Base-by-base conservation (phyloP, 2,888 invertebrate species). In the Caenorhabditis sp. region DNA sequence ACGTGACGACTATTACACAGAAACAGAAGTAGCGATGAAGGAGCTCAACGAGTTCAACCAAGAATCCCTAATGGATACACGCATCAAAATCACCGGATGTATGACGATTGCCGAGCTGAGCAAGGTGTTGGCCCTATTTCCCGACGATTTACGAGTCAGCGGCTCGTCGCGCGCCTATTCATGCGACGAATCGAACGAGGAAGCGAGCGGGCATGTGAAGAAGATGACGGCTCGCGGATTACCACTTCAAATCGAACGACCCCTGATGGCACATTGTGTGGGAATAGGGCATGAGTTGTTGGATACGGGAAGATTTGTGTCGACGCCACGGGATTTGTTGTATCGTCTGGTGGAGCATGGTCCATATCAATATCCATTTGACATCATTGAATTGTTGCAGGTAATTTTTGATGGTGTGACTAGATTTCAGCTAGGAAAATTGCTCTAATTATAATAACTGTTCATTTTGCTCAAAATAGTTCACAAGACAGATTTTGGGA, bases 341-440 rank as follows among this genome's bases (percentile, higher is more conserved):
- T 74, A 69, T 60, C 66, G 73, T 50, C 63, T 80, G 63, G 69
- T 80, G 64, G 77, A 77, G 27, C 77, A 80, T 68, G 80, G 80
- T 1, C 80, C 80, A 0, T 77, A 74, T 61, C 57, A 63, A 23
- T 80, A 67, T 53, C 77, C 77, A n/a, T 80, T 80, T 63, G 72
- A 61, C 20, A 65, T 75, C 7, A 56, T 68, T n/a, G 80, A 80
- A 50, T 58, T 80, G 8, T 57, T 79, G 27, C 58, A 72, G 38
- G 67, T 78, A 31, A 21, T 26, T 38, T 36, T 36, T 5, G 36
- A 10, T 10, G 10, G 7, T 36, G 36, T 36, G 36, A 36, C 36
- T 5, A 5, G 36, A 36, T n/a, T n/a, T n/a, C n/a, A n/a, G n/a
- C n/a, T n/a, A n/a, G n/a, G n/a, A n/a, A n/a, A n/a, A n/a, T n/a